Evolutionary conservation across 2,113 vertebrate genomes (phyloP).

Genomic region (Halcyon malimbica): DNA sequence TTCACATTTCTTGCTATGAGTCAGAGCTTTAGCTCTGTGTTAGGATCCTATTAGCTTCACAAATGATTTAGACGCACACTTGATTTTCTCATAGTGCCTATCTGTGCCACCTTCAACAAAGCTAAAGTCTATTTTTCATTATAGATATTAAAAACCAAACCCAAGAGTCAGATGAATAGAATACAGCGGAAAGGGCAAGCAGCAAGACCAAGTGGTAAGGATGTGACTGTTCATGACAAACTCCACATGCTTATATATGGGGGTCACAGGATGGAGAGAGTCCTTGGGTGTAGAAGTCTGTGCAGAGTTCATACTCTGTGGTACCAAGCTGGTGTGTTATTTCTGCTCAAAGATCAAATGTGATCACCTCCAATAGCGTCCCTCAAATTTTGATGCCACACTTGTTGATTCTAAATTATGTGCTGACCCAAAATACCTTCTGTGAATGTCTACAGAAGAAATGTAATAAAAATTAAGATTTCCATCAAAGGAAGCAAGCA

Average conservation of each 20-base stretch:
- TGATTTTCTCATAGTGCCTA: background rate
- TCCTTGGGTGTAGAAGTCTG: background rate
- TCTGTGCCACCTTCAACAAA: background rate
- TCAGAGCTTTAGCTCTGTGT: background rate
- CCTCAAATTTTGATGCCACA: background rate
- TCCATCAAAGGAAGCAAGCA: background rate
- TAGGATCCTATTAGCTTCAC: background rate
- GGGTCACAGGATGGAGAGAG: background rate
- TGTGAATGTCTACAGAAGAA: background rate
- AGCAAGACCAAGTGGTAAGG: background rate
- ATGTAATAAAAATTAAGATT: background rate
- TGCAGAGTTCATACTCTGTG: background rate
- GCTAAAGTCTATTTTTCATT: background rate
- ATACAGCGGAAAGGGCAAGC: fast-evolving
- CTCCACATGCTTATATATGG: fast-evolving
- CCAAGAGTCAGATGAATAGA: background rate
- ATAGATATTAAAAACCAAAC: background rate
- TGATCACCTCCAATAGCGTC: background rate
- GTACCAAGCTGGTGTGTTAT: background rate
- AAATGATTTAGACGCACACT: background rate
- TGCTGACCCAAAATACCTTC: background rate
- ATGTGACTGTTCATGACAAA: background rate
- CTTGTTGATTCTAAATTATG: fast-evolving
- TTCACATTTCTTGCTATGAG: background rate
- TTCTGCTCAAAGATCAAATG: background rate